Conservation (phyloP, 2,797 vertebrate genomes). For the Anabas testudineus region DNA sequence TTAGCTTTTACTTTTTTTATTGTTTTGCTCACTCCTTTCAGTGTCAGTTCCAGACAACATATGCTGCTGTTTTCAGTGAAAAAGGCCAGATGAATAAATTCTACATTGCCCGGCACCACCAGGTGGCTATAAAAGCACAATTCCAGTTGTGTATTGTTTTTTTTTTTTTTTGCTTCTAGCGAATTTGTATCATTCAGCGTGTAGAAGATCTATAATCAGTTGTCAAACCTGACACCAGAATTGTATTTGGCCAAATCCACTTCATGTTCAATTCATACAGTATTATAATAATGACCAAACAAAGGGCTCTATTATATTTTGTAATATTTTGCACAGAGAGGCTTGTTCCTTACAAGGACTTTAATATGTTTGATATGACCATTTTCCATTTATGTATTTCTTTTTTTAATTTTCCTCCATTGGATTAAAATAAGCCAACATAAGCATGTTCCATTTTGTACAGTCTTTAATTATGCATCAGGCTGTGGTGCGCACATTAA, state of each 20-base stretch:
- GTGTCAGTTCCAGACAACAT: too few relatives aligned
- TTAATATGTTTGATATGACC: slow-evolving; percentile 2
- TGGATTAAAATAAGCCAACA: slow-evolving; percentile 62
- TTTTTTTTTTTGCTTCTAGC: background rate
- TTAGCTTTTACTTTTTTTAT: too few relatives aligned
- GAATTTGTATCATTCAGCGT: background rate
- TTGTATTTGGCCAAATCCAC: background rate
- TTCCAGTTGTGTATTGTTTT: too few relatives aligned
- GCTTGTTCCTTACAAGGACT: background rate
- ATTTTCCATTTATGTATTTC: slow-evolving; percentile 15
- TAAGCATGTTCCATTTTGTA: slow-evolving; percentile 77
- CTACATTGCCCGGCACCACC: too few relatives aligned
- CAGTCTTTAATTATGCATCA: slow-evolving; percentile 86
- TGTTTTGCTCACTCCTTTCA: too few relatives aligned
- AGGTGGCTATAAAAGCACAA: too few relatives aligned
- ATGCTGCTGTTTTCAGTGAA: too few relatives aligned
- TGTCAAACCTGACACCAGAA: background rate
- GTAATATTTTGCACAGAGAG: slow-evolving; percentile 3
- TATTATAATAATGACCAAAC: background rate
- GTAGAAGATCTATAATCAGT: background rate
- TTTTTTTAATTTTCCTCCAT: slow-evolving; percentile 18
- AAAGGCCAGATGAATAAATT: too few relatives aligned
- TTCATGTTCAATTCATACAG: background rate
- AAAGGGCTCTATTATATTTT: background rate
- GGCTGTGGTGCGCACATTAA: slow-evolving; percentile 82